Base-by-base conservation (phyloP, 2,888 invertebrate genomes). In the Drosophila mayaguana region DNA sequence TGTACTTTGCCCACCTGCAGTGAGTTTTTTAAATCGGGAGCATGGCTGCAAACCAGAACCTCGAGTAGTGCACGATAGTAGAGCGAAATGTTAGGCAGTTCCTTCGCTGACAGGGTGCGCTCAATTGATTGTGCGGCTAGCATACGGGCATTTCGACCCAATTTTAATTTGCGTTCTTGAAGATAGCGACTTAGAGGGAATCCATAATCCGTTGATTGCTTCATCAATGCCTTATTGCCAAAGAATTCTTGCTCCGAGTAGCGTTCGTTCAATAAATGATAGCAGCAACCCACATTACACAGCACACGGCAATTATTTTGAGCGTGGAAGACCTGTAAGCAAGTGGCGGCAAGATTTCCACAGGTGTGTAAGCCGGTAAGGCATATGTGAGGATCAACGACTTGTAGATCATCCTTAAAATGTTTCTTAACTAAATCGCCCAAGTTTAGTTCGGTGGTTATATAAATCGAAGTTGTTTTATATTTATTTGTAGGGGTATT, bases 201-300 rank as follows among this genome's bases (percentile, higher is more conserved):
- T 0, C 96, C 96, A 22, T 81, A 80, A 1, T 90, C 91, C 0
- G 78, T 85, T 64, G 91, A 91, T 20, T 73, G 67, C 0, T 80
- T 88, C 53, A 80, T 77, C 0, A 92, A 88, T 14, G 84, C 80
- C 68, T 89, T 87, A 69, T 92, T 91, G 9, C 91, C 90, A 72
- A 91, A 92, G 62, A 92, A 90, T 43, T 92, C 91, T 45, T 89
- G 81, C 0, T 68, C 48, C 1, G 92, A 92, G 80, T 92, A 94
- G 72, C 93, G 91, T 85, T 97, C 96, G 1, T 94, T 94, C 22
- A 98, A 92, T 2, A 96, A 94, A 92, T 98, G 97, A 93, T 98
- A 98, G 91, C 98, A 98, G 91, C 98, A 98, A 0, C 97, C 97
- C 42, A 98, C 96, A 90, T 96, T 96, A 85, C 97, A 96, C 1